A percentile compares a stretch with the other conserved stretches of the same genome.
phyloP scores from a whole-genome alignment of 2,113 vertebrate genomes.

The Lates calcarifer region DNA sequence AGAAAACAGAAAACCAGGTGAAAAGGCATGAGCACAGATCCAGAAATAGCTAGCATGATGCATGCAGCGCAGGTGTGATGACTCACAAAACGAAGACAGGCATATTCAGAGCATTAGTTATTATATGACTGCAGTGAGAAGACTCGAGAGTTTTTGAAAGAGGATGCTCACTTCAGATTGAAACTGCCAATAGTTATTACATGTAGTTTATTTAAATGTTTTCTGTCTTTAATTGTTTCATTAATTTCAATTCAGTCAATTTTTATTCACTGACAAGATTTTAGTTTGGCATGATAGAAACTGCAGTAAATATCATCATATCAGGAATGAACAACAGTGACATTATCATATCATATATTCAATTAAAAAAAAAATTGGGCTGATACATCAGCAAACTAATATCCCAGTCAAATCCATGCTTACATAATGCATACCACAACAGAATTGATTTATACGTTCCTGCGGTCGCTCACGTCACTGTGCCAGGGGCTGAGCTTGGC shows the following conservation, averaged over 20 bases:
- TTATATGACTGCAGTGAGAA: constrained; percentile 39
- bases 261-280: background rate
- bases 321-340: background rate
- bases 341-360: background rate
- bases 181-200: background rate
- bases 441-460: constrained; percentile 21
- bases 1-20: constrained; percentile 57
- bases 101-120: constrained; percentile 53
- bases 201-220: background rate
- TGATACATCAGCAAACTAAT: background rate
- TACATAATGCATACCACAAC: constrained; percentile 13
- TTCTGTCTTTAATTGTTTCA: background rate
- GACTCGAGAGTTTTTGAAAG: constrained; percentile 8
- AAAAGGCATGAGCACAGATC: constrained; percentile 60
- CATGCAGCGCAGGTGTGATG: constrained; percentile 73
- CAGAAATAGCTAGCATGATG: constrained; percentile 75
- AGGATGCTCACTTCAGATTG: background rate
- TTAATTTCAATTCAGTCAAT: background rate
- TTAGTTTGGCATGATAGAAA: background rate
- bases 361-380: background rate
- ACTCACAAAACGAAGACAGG: constrained; percentile 69
- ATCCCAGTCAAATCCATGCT: background rate
- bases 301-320: background rate
- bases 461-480: constrained; percentile 20
- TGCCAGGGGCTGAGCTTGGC: constrained; percentile 58